Evolutionary conservation across 2,113 vertebrate species (phyloP), one percentile per base, ranked within the genome.

Genomic region (Balaeniceps rex): DNA sequence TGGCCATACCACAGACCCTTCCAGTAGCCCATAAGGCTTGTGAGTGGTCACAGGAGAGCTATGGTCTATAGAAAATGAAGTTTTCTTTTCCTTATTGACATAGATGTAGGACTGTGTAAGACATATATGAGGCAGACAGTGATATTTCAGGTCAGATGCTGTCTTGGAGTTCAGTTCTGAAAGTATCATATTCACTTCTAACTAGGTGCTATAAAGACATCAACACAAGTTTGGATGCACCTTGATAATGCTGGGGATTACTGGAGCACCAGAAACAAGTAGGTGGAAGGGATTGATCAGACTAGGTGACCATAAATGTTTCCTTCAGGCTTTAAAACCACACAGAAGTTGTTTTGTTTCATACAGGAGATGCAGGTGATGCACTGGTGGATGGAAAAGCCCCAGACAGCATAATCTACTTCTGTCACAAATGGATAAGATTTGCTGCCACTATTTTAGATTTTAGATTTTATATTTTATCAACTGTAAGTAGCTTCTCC

Each of bases 221-320:
- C 17, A 34, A 11, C 24, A 36, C 5, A 47, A 77, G 19, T 47
- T 54, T 47, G 19, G 58, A 24, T 24, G 65, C 12, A 33, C 14
- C 19, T 69, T 47, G 24, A 42, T 38, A 47, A 72, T 19, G 31
- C 18, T 80, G 22, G 11, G 54, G 6, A 75, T 9, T n/a, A 46
- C 9, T 3, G 5, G 17, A 52, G 17, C 10, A 72, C 31, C 24
- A 72, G 40, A 85, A 87, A 55, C 21, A 86, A 68, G 13, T 11
- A 85, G 22, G 29, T 60, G 12, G 23, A 88, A 6, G 57, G 44
- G 33, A 72, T 7, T 0, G 0, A 38, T 46, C 26, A 38, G 33
- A 52, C 17, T 29, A 51, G 18, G 12, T 54, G 29, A 60, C 14
- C 11, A 12, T 54, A 66, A 54, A 42, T 36, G 9, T 71, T 63